Evolutionary conservation across 2,888 invertebrate genomes (phyloP).

Genomic region (Synanthedon andrenaeformis): DNA sequence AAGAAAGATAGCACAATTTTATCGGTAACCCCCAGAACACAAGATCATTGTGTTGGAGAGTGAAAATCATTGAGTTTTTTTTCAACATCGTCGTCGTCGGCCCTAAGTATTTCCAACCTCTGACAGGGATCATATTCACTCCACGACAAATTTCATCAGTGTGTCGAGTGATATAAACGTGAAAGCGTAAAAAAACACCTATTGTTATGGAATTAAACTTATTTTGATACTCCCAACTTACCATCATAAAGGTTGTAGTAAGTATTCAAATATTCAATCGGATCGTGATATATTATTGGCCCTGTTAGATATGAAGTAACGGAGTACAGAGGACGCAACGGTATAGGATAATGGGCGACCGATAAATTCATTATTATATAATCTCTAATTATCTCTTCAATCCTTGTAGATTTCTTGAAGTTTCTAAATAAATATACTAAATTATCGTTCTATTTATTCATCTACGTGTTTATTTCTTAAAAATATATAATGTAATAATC

Average conservation of each 20-base stretch:
- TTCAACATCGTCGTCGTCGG: too few species aligned
- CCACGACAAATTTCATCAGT: too few species aligned
- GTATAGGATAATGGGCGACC: slow-evolving; percentile 24
- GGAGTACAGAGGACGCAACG: slow-evolving; percentile 27
- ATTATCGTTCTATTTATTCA: slow-evolving; percentile 1
- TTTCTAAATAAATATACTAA: neutral
- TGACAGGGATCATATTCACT: too few species aligned
- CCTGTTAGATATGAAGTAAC: slow-evolving; percentile 36
- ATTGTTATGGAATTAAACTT: too few species aligned
- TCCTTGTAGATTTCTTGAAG: slow-evolving; percentile 10
- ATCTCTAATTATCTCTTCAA: slow-evolving; percentile 26
- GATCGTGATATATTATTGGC: slow-evolving; percentile 38
- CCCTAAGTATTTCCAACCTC: too few species aligned
- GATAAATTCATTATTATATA: slow-evolving; percentile 36
- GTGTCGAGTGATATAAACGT: too few species aligned
- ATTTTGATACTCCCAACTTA: slow-evolving; percentile 21
- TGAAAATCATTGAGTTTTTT: too few species aligned
- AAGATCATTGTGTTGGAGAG: too few species aligned
- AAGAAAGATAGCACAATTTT: too few species aligned
- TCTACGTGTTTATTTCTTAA: too few species aligned
- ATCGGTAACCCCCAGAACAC: too few species aligned
- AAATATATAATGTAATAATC: neutral
- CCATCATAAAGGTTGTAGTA: slow-evolving; percentile 55
- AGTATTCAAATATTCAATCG: slow-evolving; percentile 34
- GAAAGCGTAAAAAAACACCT: too few species aligned